Base-by-base conservation (phyloP, 2,113 vertebrate genomes). In the Caranx melampygus region DNA sequence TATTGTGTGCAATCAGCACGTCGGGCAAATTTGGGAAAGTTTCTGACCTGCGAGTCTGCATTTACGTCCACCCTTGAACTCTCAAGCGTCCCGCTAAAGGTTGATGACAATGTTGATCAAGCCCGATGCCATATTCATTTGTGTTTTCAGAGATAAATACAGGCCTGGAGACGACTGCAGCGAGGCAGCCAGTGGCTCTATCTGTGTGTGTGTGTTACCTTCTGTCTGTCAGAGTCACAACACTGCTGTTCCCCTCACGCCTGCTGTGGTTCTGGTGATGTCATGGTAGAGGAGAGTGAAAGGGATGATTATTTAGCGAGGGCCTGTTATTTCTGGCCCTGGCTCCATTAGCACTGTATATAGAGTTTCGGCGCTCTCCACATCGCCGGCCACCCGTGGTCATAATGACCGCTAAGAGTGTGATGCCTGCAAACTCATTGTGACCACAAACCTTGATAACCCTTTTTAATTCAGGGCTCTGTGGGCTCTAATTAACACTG, bases 241-340 rank as follows among this genome's bases (percentile, higher is more conserved):
- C 58, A 42, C 81, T 74, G 72, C 76, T 80, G 84, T 74, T 81
- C 60, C 69, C 77, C 66, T 87, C 73, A 18, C 13, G 77, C 55
- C 21, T 61, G 55, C 75, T 81, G 76, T 60, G 75, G 82, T 65
- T 75, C 70, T 78, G 71, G 71, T 83, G 72, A 89, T 83, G 79
- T 87, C 86, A 80, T 75, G 35, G 58, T 59, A 51, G 75, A 69
- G 59, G 14, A 35, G 64, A 77, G 62, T 81, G 75, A 88, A 86
- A 88, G 79, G 81, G 78, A 78, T 51, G 84, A 84, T 85, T 78
- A 86, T 83, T 81, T 63, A 78, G 68, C 59, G 34, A 42, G 67
- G 85, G 42, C 77, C 64, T 81, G 86, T 87, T 88, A 75, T 90
- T 82, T 79, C 78, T 91, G 79, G 80, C 82, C 68, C 74, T 0